Evolutionary conservation across 2,888 invertebrate species (phyloP).

Genomic region (Lissonota sp.): DNA sequence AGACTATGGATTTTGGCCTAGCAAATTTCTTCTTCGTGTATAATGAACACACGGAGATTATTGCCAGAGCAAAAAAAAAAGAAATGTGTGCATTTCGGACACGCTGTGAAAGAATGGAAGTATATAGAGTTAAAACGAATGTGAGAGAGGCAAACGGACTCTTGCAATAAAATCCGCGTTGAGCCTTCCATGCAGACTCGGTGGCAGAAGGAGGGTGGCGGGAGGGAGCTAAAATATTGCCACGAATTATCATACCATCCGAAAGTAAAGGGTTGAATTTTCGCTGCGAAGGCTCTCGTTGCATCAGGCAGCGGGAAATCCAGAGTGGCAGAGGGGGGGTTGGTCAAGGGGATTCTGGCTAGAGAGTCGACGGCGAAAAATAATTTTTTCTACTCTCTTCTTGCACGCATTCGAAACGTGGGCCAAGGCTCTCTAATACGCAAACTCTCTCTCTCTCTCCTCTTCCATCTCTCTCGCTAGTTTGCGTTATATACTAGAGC

Average conservation of each 20-base stretch:
- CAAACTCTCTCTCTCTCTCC: slow-evolving; percentile 34
- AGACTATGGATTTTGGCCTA: slow-evolving; percentile 26
- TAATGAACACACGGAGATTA: slow-evolving; percentile 43
- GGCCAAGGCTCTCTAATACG: slow-evolving; percentile 47
- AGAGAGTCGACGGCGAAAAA: slow-evolving; percentile 75
- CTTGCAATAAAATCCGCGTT: slow-evolving; percentile 77
- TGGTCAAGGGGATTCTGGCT: slow-evolving; percentile 26
- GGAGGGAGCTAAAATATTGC: slow-evolving; percentile 79
- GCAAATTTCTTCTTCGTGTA: slow-evolving; percentile 38
- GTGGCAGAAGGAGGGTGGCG: slow-evolving; percentile 43
- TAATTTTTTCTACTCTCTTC: slow-evolving; percentile 77
- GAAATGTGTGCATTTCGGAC: slow-evolving; percentile 10
- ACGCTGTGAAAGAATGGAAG: slow-evolving; percentile 32
- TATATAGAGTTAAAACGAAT: slow-evolving; percentile 57
- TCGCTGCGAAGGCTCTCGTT: slow-evolving; percentile 65
- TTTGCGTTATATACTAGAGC: slow-evolving; percentile 24
- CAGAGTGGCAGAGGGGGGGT: not conserved
- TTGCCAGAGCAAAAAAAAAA: slow-evolving; percentile 9
- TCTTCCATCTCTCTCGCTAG: slow-evolving; percentile 27
- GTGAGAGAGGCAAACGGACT: slow-evolving; percentile 53
- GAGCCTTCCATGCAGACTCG: slow-evolving; percentile 74
- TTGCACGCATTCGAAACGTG: slow-evolving; percentile 42
- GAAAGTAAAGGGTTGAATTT: slow-evolving; percentile 82
- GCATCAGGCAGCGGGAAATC: slow-evolving; percentile 29
- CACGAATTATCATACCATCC: slow-evolving; percentile 82